A percentile compares a stretch with the other conserved stretches of the same genome.
phyloP scores from a whole-genome alignment of 2,888 invertebrate genomes.

The Melieria crassipennis region DNA sequence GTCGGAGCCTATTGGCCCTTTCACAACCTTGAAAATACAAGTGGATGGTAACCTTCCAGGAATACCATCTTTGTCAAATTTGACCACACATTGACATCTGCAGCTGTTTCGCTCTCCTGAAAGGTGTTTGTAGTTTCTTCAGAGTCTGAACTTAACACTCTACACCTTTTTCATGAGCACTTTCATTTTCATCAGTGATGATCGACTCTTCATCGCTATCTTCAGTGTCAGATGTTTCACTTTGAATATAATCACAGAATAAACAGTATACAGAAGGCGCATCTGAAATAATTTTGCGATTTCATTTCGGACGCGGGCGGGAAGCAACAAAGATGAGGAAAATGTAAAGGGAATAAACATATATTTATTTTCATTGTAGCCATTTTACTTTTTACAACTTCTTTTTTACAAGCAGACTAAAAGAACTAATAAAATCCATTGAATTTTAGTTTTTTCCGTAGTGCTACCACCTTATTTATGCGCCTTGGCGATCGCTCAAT shows the following conservation, averaged over 20 bases:
- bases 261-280: too few species aligned
- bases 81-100: slow-evolving; percentile 19
- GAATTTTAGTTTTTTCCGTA: too few species aligned
- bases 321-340: too few species aligned
- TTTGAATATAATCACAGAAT: slow-evolving; percentile 32
- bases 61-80: slow-evolving; percentile 32
- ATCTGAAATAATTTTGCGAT: too few species aligned
- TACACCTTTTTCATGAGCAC: slow-evolving; percentile 24
- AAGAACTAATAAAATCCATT: too few species aligned
- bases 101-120: slow-evolving; percentile 18
- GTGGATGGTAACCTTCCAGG: neutral
- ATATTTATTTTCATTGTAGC: too few species aligned
- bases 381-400: too few species aligned
- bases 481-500: too few species aligned
- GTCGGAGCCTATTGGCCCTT: slow-evolving; percentile 14
- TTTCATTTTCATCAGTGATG: slow-evolving; percentile 28
- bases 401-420: too few species aligned
- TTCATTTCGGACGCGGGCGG: too few species aligned
- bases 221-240: slow-evolving; percentile 32
- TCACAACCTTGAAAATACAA: slow-evolving; percentile 28
- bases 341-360: too few species aligned
- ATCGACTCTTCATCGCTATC: slow-evolving; percentile 32
- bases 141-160: slow-evolving; percentile 20
- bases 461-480: too few species aligned
- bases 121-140: slow-evolving; percentile 26